Evolutionary conservation across 2,113 vertebrate species (phyloP).

Genomic region (Myrmecobius fasciatus): DNA sequence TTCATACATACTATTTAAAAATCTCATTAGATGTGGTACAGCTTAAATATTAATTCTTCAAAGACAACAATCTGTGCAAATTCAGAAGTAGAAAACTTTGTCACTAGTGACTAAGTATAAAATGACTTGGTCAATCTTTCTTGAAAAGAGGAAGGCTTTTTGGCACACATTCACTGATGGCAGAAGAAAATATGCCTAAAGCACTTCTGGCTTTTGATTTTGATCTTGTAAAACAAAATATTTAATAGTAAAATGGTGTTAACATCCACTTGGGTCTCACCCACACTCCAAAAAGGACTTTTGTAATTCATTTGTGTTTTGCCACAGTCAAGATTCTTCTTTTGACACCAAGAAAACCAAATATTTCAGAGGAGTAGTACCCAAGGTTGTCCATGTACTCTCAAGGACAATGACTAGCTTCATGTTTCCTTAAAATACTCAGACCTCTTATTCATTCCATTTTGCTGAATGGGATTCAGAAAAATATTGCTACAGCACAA

Average conservation of each 20-base stretch:
- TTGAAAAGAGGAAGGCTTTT: conserved; percentile 30
- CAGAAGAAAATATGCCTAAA: conserved; percentile 59
- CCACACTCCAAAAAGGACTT: not conserved
- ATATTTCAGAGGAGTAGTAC: not conserved
- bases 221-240: conserved; percentile 47
- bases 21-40: conserved; percentile 67
- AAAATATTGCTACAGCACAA: conserved; percentile 42
- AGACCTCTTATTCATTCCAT: not conserved
- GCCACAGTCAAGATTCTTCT: conserved; percentile 11
- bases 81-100: conserved; percentile 52
- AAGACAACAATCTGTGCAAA: conserved; percentile 69
- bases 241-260: conserved; percentile 46
- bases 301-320: conserved; percentile 37
- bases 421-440: not conserved
- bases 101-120: conserved; percentile 67
- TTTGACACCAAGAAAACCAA: conserved; percentile 23
- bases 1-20: conserved; percentile 59
- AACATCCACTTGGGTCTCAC: not conserved
- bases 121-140: conserved; percentile 20
- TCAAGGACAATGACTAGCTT: conserved; percentile 4
- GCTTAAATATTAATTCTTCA: conserved; percentile 62
- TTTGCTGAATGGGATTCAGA: conserved; percentile 42
- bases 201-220: conserved; percentile 30
- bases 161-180: not conserved
- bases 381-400: conserved; percentile 8